A percentile compares a stretch with the other conserved stretches of the same genome.
phyloP scores from a whole-genome alignment of 2,113 vertebrate genomes.

The Sceloporus undulatus region DNA sequence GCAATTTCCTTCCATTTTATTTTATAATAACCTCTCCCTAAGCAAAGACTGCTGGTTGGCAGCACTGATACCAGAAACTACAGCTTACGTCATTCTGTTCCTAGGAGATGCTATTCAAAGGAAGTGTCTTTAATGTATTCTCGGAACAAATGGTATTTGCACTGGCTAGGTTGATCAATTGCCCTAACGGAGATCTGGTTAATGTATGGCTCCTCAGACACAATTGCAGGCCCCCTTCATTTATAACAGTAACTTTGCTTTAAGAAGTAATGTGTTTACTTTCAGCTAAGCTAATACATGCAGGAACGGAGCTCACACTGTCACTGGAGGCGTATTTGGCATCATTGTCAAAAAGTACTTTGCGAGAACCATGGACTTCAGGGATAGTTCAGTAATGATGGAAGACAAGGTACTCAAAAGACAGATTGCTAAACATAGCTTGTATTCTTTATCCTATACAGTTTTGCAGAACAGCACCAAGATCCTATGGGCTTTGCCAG shows the following conservation, averaged over 20 bases:
- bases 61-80: conserved; percentile 2
- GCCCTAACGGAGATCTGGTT: not conserved
- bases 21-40: not conserved
- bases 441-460: not conserved
- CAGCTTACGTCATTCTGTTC: conserved; percentile 24
- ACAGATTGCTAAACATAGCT: not conserved
- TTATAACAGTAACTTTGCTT: not conserved
- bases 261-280: not conserved
- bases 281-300: not conserved
- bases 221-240: not conserved
- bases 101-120: conserved; percentile 24
- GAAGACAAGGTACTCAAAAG: not conserved
- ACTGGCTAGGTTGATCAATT: not conserved
- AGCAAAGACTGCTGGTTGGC: not conserved
- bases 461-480: not conserved
- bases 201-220: not conserved
- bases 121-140: not conserved
- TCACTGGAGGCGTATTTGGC: not conserved
- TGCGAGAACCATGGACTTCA: not conserved
- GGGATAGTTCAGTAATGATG: too few relatives aligned
- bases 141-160: not conserved
- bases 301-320: not conserved
- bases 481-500: not conserved
- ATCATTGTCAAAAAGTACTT: not conserved
- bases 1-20: conserved; percentile 11